Conservation (phyloP, 2,888 invertebrate genomes). For the Lasius fuliginosus region DNA sequence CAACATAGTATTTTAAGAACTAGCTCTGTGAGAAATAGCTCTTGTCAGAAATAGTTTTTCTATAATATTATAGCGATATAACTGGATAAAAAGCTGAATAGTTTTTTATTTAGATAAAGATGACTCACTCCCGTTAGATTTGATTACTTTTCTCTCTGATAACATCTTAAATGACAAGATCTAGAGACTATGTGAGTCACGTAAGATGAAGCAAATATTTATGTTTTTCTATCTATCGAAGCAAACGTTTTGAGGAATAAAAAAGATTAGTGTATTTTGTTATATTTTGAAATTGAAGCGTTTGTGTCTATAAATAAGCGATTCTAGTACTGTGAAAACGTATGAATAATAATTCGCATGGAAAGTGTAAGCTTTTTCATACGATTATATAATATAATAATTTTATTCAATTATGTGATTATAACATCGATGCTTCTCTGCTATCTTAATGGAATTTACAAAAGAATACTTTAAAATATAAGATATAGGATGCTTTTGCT, state of each 20-base stretch:
- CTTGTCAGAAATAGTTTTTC: background rate
- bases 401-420: background rate
- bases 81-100: too few relatives aligned
- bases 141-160: background rate
- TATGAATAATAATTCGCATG: background rate
- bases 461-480: background rate
- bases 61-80: background rate
- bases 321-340: background rate
- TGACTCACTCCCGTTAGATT: background rate
- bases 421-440: background rate
- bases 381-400: background rate
- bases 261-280: background rate
- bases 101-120: background rate
- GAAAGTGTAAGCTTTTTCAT: background rate
- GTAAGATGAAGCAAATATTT: slow-evolving; percentile 16
- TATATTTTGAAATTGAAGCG: background rate
- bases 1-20: background rate
- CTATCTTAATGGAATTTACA: background rate
- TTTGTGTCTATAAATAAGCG: slow-evolving; percentile 1
- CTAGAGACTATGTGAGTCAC: slow-evolving; percentile 11
- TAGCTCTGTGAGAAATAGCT: background rate
- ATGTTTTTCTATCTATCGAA: slow-evolving; percentile 18
- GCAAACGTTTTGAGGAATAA: slow-evolving; percentile 1
- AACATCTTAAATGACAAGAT: background rate
- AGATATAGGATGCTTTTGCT: background rate